Base-by-base conservation (phyloP, 2,888 invertebrate species). In the Noctua janthe region DNA sequence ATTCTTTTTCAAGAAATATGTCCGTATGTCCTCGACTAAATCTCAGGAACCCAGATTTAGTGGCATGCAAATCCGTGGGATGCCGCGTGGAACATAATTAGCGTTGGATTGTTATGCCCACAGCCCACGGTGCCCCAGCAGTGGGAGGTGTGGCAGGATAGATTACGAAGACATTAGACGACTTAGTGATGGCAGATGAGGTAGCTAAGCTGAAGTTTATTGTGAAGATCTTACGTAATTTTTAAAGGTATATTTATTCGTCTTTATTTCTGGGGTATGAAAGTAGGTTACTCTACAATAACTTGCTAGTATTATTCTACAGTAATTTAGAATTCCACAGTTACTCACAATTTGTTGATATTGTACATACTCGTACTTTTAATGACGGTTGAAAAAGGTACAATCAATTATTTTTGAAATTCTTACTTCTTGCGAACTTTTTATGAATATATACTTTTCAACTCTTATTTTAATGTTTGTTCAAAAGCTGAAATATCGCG, bases 31-130 rank as follows among this genome's bases (percentile, higher is more conserved):
- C 88, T 87, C 84, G 87, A 87, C 88, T 92, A 92, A 92, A 92
- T 91, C 92, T 92, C 86, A 88, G 90, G 69, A 78, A 82, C 76
- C 90, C 92, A 92, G 92, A 93, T 94, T 94, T 93, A 92, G 90
- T 89, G 89, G 91, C 90, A 91, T 91, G 92, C 92, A 93, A 94
- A 94, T 94, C 93, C 94, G 87, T 83, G 87, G 80, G 90, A 80
- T 82, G 78, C 74, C 84, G 78, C 87, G 91, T 88, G 90, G 87
- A 88, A 89, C 91, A 91, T 94, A 94, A 94, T 94, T 94, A 93
- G 92, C 91, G 69, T 82, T 86, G 83, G 89, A 89, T 87, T 91
- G 89, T 90, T 88, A 88, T 88, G 86, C 83, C 82, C 87, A 81
- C 80, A 77, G 85, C 83, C 82, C 86, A 81, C 81, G 78, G 77